These are phyloP conservation scores for Philereme vetulata DNA, from an alignment of 2,888 invertebrate species.

Conservation along the genomic window DNA sequence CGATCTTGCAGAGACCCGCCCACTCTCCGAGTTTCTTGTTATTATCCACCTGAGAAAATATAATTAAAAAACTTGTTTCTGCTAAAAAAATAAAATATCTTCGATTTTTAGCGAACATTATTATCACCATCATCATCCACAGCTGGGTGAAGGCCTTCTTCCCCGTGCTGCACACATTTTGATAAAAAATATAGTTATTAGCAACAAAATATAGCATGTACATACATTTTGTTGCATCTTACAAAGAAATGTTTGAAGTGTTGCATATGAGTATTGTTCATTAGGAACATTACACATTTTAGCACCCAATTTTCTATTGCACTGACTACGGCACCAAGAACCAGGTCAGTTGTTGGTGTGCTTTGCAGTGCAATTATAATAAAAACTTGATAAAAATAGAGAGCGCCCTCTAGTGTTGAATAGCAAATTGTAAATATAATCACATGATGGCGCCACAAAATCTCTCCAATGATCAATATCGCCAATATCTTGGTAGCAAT, in stretches of 20 bases:
- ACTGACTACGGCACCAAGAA: constrained; percentile 32
- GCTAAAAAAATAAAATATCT: no score
- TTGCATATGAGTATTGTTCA: constrained; percentile 16
- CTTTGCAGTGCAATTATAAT: constrained; percentile 26
- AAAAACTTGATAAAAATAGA: not conserved
- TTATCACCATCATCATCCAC: no score
- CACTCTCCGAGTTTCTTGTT: constrained; percentile 99
- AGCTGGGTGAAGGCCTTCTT: no score
- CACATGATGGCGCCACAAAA: no score
- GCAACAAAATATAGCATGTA: no score
- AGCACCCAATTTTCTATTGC: constrained; percentile 23
- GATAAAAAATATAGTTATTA: no score
- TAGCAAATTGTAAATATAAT: not conserved
- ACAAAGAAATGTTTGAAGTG: constrained; percentile 23
- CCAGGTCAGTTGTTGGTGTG: constrained; percentile 25
- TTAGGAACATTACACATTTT: constrained; percentile 12
- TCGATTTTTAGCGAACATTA: not conserved
- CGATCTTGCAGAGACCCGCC: constrained; percentile 99
- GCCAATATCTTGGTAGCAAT: no score
- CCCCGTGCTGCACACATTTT: no score
- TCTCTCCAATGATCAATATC: no score
- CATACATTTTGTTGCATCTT: no score
- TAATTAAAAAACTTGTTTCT: not conserved
- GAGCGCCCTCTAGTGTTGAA: not conserved
- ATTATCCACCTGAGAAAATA: constrained; percentile 90